Percentiles rank a stretch among this genome's conserved stretches.
Evolutionary conservation across 2,113 vertebrate genomes (phyloP).

Genomic region (Stictonetta naevosa): DNA sequence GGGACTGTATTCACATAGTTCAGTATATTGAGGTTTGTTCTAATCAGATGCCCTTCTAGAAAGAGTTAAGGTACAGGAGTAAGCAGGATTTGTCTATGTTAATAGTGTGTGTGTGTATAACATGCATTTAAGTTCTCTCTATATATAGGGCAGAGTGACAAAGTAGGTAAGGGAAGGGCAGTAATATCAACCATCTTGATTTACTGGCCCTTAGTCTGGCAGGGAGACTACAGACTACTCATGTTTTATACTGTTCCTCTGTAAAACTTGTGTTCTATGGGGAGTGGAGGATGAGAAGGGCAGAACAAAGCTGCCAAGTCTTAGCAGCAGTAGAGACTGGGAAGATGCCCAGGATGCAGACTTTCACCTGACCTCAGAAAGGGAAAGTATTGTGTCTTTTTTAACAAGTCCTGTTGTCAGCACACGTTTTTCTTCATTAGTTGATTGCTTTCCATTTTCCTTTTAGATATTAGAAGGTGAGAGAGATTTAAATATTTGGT

Average conservation of each 20-base stretch:
- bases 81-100: rapidly evolving
- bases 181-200: too few relatives aligned
- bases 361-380: neutral
- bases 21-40: neutral
- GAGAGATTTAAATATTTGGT: neutral
- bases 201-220: neutral
- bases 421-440: neutral
- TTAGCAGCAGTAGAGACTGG: neutral
- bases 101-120: neutral
- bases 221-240: rapidly evolving
- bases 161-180: neutral
- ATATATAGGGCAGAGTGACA: neutral
- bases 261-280: neutral
- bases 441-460: neutral
- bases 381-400: neutral
- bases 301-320: neutral
- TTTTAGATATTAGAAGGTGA: neutral
- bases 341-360: neutral
- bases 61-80: neutral
- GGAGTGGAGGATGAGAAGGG: neutral
- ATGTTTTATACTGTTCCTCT: rapidly evolving
- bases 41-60: neutral
- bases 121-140: neutral
- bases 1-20: neutral
- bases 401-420: neutral